Evolutionary conservation across 1,140 invertebrate genomes (phyloP).

Genomic region (Chlorops oryzae): DNA sequence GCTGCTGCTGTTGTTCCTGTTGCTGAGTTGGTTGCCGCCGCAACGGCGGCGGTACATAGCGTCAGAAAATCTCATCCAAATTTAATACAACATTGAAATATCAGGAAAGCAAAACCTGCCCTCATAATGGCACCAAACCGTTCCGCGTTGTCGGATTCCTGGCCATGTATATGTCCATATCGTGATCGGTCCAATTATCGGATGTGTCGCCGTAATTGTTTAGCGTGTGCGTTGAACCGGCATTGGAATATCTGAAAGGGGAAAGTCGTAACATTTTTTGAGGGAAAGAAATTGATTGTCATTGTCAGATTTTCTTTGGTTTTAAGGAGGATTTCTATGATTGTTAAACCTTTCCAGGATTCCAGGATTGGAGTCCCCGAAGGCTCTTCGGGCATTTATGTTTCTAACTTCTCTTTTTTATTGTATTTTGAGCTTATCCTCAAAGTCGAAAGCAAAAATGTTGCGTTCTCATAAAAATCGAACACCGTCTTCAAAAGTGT

Average conservation of each 20-base stretch:
- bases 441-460: too few relatives aligned
- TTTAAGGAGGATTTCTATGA: too few relatives aligned
- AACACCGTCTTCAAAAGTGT: too few relatives aligned
- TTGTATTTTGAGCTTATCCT: too few relatives aligned
- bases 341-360: too few relatives aligned
- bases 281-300: too few relatives aligned
- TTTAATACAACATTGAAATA: slow-evolving; percentile 49
- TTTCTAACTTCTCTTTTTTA: too few relatives aligned
- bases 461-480: too few relatives aligned
- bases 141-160: slow-evolving; percentile 80
- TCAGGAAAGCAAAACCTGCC: slow-evolving; percentile 46
- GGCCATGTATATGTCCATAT: slow-evolving; percentile 92
- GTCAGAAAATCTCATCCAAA: slow-evolving; percentile 47
- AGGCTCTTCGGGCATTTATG: too few relatives aligned
- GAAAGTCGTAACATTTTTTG: neutral
- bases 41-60: slow-evolving; percentile 36
- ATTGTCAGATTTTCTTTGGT: too few relatives aligned
- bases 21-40: slow-evolving; percentile 11
- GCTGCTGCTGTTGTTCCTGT: slow-evolving; percentile 15
- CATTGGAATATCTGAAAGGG: slow-evolving; percentile 57
- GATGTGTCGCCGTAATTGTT: slow-evolving; percentile 81
- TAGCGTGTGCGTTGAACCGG: slow-evolving; percentile 69
- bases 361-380: too few relatives aligned
- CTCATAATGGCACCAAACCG: slow-evolving; percentile 75
- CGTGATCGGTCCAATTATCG: slow-evolving; percentile 91